Percentiles rank a stretch among this genome's conserved stretches.
These are phyloP conservation scores for Pyrocoelia pectoralis DNA, from an alignment of 2,888 invertebrate genomes.

Conservation along the genomic window DNA sequence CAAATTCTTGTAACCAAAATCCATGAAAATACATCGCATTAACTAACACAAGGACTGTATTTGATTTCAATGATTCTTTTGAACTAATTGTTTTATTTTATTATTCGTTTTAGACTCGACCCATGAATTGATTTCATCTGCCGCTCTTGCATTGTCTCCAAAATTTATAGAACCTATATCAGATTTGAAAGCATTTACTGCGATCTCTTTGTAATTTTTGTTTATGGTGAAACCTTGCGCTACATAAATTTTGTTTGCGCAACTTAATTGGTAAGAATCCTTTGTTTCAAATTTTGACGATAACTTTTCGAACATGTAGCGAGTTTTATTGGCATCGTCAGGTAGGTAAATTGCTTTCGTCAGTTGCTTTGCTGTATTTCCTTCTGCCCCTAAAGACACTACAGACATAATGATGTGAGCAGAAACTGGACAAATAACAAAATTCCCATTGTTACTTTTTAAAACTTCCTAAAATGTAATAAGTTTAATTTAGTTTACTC, in stretches of 20 bases:
- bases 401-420: slow-evolving; percentile 52
- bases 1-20: slow-evolving; percentile 45
- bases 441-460: slow-evolving; percentile 40
- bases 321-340: background rate
- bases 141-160: slow-evolving; percentile 34
- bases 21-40: slow-evolving; percentile 55
- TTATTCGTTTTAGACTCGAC: slow-evolving; percentile 53
- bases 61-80: slow-evolving; percentile 38
- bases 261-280: slow-evolving; percentile 41
- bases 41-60: slow-evolving; percentile 50
- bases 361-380: slow-evolving; percentile 48
- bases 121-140: slow-evolving; percentile 53
- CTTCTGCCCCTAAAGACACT: slow-evolving; percentile 50
- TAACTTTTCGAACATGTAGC: background rate
- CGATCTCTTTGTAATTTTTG: slow-evolving; percentile 64
- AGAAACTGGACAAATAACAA: slow-evolving; percentile 53
- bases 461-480: slow-evolving; percentile 17
- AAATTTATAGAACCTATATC: slow-evolving; percentile 61
- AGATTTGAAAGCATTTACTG: slow-evolving; percentile 69
- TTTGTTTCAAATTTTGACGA: slow-evolving; percentile 29
- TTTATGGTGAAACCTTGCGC: slow-evolving; percentile 63
- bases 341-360: background rate
- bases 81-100: slow-evolving; percentile 51
- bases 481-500: too few species aligned
- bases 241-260: slow-evolving; percentile 68